Conservation (phyloP, 2,797 vertebrate genomes). For the Percopsis omiscomaycus region DNA sequence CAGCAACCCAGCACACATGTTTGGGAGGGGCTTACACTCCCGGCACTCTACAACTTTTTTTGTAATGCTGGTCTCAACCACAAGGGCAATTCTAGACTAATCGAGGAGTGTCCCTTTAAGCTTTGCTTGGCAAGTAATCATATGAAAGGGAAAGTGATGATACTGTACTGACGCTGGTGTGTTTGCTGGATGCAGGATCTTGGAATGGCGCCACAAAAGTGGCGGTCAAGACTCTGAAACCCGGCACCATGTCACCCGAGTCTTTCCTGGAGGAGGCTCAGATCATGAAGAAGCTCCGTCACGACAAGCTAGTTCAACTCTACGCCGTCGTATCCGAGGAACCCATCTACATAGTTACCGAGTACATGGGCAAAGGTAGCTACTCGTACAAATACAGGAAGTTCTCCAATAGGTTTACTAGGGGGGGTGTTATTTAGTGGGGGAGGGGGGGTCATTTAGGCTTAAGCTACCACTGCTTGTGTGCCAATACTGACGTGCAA, state of each 20-base stretch:
- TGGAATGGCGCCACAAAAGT: slow-evolving; percentile 99
- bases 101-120: slow-evolving; percentile 10
- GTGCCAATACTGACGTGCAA: too few relatives aligned
- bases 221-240: slow-evolving; percentile 97
- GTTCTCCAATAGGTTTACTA: too few relatives aligned
- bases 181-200: slow-evolving; percentile 80
- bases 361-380: slow-evolving; percentile 96
- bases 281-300: slow-evolving; percentile 98
- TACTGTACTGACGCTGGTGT: slow-evolving; percentile 25
- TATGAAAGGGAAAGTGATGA: not conserved
- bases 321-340: slow-evolving; percentile 97
- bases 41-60: too few relatives aligned
- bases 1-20: too few relatives aligned
- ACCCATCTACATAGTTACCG: slow-evolving; percentile 96
- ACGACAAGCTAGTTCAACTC: slow-evolving; percentile 95
- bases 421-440: too few relatives aligned
- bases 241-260: slow-evolving; percentile 96
- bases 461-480: too few relatives aligned
- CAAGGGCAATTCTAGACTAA: not conserved
- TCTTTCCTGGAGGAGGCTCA: slow-evolving; percentile 98
- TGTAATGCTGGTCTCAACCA: too few relatives aligned
- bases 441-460: too few relatives aligned
- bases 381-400: slow-evolving; percentile 1
- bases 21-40: too few relatives aligned
- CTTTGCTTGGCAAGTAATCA: slow-evolving; percentile 24